Conservation (phyloP, 2,113 vertebrate species). For the Neofelis nebulosa region DNA sequence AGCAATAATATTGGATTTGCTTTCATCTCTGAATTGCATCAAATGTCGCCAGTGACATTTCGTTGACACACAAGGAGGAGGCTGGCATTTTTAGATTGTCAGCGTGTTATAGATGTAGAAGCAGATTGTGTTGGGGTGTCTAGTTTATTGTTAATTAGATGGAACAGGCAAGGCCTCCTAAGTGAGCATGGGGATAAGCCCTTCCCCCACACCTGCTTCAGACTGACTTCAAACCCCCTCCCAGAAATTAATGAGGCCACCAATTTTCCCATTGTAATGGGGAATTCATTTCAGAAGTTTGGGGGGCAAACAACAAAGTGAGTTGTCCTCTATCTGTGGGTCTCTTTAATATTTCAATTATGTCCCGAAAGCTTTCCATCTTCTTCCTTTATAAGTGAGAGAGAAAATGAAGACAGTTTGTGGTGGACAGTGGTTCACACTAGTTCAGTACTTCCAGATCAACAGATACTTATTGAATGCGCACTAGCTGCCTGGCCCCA, state of each 20-base stretch:
- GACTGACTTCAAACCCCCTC: constrained; percentile 74
- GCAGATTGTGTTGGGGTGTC: constrained; percentile 84
- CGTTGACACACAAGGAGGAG: constrained; percentile 84
- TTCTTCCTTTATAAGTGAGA: constrained; percentile 74
- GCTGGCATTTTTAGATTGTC: constrained; percentile 85
- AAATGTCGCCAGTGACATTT: constrained; percentile 85
- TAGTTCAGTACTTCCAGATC: background rate
- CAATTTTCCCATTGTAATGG: constrained; percentile 81
- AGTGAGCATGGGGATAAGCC: constrained; percentile 77
- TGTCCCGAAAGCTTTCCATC: constrained; percentile 70
- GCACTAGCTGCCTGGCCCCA: background rate
- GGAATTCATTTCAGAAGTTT: constrained; percentile 84
- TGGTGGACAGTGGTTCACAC: background rate
- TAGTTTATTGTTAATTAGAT: constrained; percentile 89
- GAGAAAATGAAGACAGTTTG: constrained; percentile 17
- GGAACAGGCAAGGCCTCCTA: constrained; percentile 82
- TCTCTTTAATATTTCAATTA: constrained; percentile 80
- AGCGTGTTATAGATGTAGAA: constrained; percentile 83
- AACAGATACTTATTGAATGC: background rate
- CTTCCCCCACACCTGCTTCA: constrained; percentile 81
- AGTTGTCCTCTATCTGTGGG: constrained; percentile 82
- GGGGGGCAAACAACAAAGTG: constrained; percentile 78
- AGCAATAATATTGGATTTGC: constrained; percentile 81
- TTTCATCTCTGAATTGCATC: constrained; percentile 84
- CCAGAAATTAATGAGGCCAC: constrained; percentile 82